These are phyloP conservation scores for Microctenopoma lineatum DNA, from an alignment of 2,797 vertebrate species.

Conservation along the genomic window DNA sequence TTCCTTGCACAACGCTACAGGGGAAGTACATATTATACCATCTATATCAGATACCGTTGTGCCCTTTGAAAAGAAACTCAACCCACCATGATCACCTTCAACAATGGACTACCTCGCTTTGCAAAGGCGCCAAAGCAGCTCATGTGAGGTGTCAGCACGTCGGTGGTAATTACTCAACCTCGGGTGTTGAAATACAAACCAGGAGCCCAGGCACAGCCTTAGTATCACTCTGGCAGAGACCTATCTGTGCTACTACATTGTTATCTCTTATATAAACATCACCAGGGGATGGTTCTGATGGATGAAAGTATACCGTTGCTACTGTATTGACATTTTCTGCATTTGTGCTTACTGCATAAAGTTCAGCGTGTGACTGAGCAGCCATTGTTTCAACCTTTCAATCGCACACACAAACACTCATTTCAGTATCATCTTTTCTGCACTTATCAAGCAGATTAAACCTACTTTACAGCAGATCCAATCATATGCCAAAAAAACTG, in stretches of 20 bases:
- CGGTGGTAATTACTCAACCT: conserved; percentile 12
- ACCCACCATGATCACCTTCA: conserved; percentile 43
- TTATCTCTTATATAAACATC: neutral
- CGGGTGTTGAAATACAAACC: conserved; percentile 50
- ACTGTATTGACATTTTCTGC: conserved; percentile 27
- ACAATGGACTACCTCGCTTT: conserved; percentile 34
- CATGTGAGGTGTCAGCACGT: conserved; percentile 35
- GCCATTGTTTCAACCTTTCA: conserved; percentile 40
- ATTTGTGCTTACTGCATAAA: conserved; percentile 55
- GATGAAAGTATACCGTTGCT: conserved; percentile 12
- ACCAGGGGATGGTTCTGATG: neutral
- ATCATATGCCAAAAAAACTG: neutral
- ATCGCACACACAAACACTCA: conserved; percentile 22
- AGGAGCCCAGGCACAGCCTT: neutral
- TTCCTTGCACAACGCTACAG: neutral
- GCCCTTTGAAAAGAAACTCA: conserved; percentile 29
- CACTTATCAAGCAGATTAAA: neutral
- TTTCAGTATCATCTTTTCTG: conserved; percentile 7
- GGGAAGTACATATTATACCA: neutral
- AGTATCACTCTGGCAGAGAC: neutral
- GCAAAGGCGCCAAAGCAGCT: conserved; percentile 31
- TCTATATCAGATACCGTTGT: conserved; percentile 22
- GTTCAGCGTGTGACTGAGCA: conserved; percentile 45
- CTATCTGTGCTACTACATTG: neutral
- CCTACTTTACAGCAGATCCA: neutral